A percentile compares a stretch with the other conserved stretches of the same genome.
Evolutionary conservation across 2,888 invertebrate genomes (phyloP).

Genomic region (Agonum fuliginosum): DNA sequence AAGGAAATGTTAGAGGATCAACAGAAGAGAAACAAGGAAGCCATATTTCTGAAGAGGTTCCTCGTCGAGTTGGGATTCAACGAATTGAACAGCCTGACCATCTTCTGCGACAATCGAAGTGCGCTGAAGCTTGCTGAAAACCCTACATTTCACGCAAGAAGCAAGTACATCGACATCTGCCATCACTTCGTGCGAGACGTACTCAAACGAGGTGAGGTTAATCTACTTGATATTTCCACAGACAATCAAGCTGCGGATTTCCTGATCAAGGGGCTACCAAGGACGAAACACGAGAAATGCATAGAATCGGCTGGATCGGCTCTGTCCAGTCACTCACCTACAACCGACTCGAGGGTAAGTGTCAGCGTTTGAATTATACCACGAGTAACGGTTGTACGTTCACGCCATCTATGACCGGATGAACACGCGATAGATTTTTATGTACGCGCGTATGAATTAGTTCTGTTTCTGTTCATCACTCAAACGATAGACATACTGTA

Average conservation of each 20-base stretch:
- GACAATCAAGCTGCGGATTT: conserved; percentile 20
- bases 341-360: too few relatives aligned
- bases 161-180: conserved; percentile 33
- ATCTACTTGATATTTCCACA: neutral
- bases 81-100: neutral
- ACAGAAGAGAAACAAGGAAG: too few relatives aligned
- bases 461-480: too few relatives aligned
- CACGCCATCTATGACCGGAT: too few relatives aligned
- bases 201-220: neutral
- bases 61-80: conserved; percentile 22
- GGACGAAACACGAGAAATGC: neutral
- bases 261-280: conserved; percentile 4
- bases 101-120: conserved; percentile 25
- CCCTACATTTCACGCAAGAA: neutral
- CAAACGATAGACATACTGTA: too few relatives aligned
- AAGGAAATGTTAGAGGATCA: too few relatives aligned
- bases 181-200: conserved; percentile 42
- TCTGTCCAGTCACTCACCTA: too few relatives aligned
- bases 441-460: too few relatives aligned
- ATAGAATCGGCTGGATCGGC: neutral
- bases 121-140: conserved; percentile 19
- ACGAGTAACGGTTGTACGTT: too few relatives aligned
- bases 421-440: too few relatives aligned
- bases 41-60: too few relatives aligned
- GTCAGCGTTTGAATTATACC: too few relatives aligned